Evolutionary conservation across 2,113 vertebrate species (phyloP).

Genomic region (Apeltes quadracus): DNA sequence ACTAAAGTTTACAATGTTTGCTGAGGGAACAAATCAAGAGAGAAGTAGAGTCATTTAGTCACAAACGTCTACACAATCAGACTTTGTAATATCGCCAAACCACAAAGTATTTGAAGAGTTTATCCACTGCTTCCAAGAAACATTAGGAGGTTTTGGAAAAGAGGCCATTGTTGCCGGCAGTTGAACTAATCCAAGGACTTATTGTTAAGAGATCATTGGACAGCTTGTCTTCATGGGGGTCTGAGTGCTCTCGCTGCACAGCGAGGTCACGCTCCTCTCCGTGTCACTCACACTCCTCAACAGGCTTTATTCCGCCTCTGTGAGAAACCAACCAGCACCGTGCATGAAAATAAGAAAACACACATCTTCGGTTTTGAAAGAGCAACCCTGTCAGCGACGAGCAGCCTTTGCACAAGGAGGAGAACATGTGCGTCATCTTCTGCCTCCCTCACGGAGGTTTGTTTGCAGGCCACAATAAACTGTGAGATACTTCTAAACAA

Average conservation of each 20-base stretch:
- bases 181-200: neutral
- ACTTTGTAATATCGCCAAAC: neutral
- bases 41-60: no score
- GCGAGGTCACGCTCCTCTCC: slow-evolving; percentile 18
- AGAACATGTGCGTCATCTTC: neutral
- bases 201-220: slow-evolving; percentile 7
- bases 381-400: slow-evolving; percentile 2
- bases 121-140: neutral
- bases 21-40: no score
- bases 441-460: neutral
- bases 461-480: neutral
- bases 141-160: slow-evolving; percentile 6
- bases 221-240: neutral
- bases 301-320: slow-evolving; percentile 45
- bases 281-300: slow-evolving; percentile 45
- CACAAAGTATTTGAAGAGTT: neutral
- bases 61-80: no score
- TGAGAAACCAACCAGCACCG: slow-evolving; percentile 34
- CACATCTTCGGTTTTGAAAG: slow-evolving; percentile 22
- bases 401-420: slow-evolving; percentile 7
- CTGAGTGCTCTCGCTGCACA: slow-evolving; percentile 38
- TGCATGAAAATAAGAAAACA: slow-evolving; percentile 21
- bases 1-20: no score
- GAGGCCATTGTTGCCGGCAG: neutral
- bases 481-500: slow-evolving; percentile 11